Evolutionary conservation across 1,140 invertebrate genomes (phyloP).

Genomic region (Catajapyx aquilonaris): DNA sequence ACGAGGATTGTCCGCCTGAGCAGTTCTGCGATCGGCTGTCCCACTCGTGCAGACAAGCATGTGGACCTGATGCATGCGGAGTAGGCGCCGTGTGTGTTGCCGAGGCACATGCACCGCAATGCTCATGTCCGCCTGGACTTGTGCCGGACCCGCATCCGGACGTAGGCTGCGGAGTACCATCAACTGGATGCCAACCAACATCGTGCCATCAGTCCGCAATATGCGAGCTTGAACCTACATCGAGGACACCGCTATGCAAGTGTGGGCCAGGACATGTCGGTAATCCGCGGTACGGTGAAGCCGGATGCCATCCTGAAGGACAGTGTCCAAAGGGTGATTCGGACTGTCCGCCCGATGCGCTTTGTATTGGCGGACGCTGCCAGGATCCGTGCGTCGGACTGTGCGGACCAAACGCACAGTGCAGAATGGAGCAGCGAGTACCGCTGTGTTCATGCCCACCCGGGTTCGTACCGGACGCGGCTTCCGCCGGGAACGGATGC

Average conservation of each 20-base stretch:
- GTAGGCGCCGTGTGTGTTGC: constrained; percentile 69
- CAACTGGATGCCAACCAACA: constrained; percentile 7
- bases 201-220: not conserved
- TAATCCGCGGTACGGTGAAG: constrained; percentile 44
- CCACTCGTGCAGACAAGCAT: constrained; percentile 61
- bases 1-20: constrained; percentile 50
- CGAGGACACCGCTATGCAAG: constrained; percentile 10
- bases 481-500: constrained; percentile 40
- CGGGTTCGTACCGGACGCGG: constrained; percentile 40
- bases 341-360: constrained; percentile 49
- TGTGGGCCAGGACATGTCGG: constrained; percentile 38
- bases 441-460: constrained; percentile 50
- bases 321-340: constrained; percentile 41
- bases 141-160: constrained; percentile 56
- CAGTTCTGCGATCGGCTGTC: constrained; percentile 61
- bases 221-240: too few relatives aligned
- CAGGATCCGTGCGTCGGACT: constrained; percentile 52
- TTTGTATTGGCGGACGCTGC: constrained; percentile 47
- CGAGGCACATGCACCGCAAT: constrained; percentile 55
- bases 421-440: constrained; percentile 47
- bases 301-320: constrained; percentile 52
- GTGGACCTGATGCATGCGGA: constrained; percentile 59
- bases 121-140: constrained; percentile 64
- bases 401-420: constrained; percentile 54
- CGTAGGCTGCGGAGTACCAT: constrained; percentile 45